A percentile compares a stretch with the other conserved stretches of the same genome.
Conservation (phyloP, 1,140 invertebrate genomes). For the Heliconius melpomene region DNA sequence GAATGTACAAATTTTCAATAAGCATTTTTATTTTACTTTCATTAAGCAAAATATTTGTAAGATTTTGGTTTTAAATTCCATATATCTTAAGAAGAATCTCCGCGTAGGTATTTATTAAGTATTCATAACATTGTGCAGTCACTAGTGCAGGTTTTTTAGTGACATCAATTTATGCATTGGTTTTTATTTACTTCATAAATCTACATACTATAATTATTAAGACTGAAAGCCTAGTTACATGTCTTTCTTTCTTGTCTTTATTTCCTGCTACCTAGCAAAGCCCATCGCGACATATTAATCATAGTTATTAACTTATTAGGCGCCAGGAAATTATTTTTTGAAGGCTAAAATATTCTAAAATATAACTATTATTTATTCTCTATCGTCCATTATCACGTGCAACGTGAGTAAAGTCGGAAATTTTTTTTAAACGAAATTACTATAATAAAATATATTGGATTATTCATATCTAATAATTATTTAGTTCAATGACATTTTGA, state of each 20-base stretch:
- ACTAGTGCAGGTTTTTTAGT: not conserved
- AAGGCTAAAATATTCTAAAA: too few species aligned
- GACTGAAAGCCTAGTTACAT: not conserved
- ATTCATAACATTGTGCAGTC: conserved; percentile 1
- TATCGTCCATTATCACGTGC: not conserved
- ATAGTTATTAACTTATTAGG: too few species aligned
- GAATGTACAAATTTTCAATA: not conserved
- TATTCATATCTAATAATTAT: not conserved
- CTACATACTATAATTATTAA: not conserved
- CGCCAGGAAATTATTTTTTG: too few species aligned
- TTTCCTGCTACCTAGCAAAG: too few species aligned
- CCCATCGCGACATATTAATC: too few species aligned
- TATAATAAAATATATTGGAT: not conserved
- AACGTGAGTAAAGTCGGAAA: not conserved
- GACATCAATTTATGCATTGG: not conserved
- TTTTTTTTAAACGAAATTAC: not conserved
- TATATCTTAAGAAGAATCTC: not conserved
- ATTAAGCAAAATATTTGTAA: not conserved
- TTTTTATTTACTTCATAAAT: not conserved
- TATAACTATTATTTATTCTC: not conserved
- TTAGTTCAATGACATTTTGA: not conserved
- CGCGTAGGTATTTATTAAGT: not conserved
- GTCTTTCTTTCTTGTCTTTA: not conserved
- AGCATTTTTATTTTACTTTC: conserved; percentile 6
- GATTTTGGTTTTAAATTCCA: not conserved